A percentile compares a stretch with the other conserved stretches of the same genome.
Evolutionary conservation across 2,888 invertebrate species (phyloP).

Genomic region (Aphidius colemani): DNA sequence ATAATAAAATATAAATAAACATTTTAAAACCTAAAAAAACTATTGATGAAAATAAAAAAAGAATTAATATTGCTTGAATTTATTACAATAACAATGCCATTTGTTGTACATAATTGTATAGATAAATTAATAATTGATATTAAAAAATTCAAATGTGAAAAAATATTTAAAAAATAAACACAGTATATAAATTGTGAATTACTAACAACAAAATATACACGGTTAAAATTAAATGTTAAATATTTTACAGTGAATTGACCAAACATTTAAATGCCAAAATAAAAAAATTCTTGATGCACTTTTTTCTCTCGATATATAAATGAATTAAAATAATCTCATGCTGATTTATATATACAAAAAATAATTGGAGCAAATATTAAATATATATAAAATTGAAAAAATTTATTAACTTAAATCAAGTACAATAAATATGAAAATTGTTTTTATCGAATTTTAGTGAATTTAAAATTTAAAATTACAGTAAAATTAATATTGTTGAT

Average conservation of each 20-base stretch:
- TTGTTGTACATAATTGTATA: conserved; percentile 55
- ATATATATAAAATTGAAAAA: too few relatives aligned
- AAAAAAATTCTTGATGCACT: too few relatives aligned
- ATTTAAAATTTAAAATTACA: too few relatives aligned
- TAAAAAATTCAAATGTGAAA: conserved; percentile 27
- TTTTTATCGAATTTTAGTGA: too few relatives aligned
- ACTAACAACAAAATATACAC: conserved; percentile 13
- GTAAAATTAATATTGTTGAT: too few relatives aligned
- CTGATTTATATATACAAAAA: neutral
- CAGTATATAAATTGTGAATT: conserved; percentile 33
- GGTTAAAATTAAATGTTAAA: conserved; percentile 11
- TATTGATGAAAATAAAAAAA: neutral
- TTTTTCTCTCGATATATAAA: too few relatives aligned
- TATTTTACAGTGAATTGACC: conserved; percentile 11
- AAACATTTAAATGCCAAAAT: neutral
- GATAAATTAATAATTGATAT: conserved; percentile 15
- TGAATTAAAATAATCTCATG: neutral
- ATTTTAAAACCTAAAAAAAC: neutral
- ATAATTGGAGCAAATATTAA: neutral
- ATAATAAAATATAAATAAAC: neutral
- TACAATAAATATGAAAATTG: too few relatives aligned
- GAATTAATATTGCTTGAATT: neutral
- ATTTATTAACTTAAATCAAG: too few relatives aligned
- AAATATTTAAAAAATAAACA: conserved; percentile 20
- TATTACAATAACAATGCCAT: conserved; percentile 10